phyloP scores from a whole-genome alignment of 2,888 invertebrate species.

The Cremastobaeus sp. region DNA sequence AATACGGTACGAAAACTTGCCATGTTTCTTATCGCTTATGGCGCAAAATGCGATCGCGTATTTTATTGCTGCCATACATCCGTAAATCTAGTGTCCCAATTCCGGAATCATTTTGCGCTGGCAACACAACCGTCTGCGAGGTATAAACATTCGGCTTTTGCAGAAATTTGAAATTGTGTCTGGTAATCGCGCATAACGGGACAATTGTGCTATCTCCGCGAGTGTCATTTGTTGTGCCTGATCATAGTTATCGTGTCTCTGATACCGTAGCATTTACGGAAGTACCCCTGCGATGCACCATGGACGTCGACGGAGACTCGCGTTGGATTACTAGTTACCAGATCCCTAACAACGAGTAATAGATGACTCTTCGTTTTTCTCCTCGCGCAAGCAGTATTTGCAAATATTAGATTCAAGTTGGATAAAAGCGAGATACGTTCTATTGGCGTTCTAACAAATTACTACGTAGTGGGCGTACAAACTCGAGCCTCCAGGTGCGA shows the following conservation, averaged over 20 bases:
- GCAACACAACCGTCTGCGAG: conserved; percentile 12
- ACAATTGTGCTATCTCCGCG: conserved; percentile 57
- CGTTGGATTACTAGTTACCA: conserved; percentile 65
- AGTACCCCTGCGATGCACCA: conserved; percentile 60
- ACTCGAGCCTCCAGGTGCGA: conserved; percentile 51
- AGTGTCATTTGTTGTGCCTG: conserved; percentile 61
- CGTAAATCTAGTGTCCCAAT: conserved; percentile 60
- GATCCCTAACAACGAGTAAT: conserved; percentile 66
- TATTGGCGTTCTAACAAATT: conserved; percentile 66
- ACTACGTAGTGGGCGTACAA: conserved; percentile 61
- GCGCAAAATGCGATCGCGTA: conserved; percentile 51
- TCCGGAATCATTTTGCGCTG: conserved; percentile 46
- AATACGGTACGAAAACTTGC: conserved; percentile 41
- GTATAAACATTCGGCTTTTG: conserved; percentile 54
- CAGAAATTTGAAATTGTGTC: conserved; percentile 53
- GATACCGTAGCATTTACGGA: conserved; percentile 61
- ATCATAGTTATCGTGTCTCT: conserved; percentile 60
- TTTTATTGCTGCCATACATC: conserved; percentile 53
- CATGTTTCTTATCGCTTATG: conserved; percentile 50
- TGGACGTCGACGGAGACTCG: conserved; percentile 57
- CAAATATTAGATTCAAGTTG: conserved; percentile 66
- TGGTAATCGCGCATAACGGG: conserved; percentile 59
- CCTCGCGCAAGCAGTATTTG: conserved; percentile 60
- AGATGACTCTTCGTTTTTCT: conserved; percentile 65
- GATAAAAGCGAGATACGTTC: conserved; percentile 63